A percentile compares a stretch with the other conserved stretches of the same genome.
phyloP scores from a whole-genome alignment of 1,140 invertebrate species.

The Leptinotarsa lineolata region DNA sequence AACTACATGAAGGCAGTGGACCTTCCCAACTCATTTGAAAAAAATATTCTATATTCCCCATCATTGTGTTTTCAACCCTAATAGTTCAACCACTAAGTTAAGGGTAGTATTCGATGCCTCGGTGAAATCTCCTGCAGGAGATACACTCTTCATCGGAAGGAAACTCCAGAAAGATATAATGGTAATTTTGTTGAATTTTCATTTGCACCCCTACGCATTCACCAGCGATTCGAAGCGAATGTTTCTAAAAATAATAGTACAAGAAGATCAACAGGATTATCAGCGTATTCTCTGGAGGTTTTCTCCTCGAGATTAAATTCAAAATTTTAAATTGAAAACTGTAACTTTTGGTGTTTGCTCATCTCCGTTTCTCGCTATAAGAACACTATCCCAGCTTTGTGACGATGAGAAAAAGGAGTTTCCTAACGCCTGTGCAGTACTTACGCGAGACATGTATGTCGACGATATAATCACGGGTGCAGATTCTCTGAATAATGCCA shows the following conservation, averaged over 20 bases:
- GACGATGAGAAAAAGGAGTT: no score
- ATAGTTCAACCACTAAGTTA: conserved; percentile 46
- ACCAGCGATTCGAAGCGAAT: conserved; percentile 7
- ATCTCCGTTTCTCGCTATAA: no score
- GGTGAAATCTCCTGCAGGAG: not conserved
- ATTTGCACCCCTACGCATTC: not conserved
- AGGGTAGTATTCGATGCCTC: conserved; percentile 45
- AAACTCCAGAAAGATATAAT: conserved; percentile 14
- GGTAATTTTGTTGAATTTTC: conserved; percentile 15
- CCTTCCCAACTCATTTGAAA: not conserved
- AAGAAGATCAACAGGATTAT: no score
- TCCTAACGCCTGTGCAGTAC: no score
- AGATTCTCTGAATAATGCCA: no score
- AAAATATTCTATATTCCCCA: conserved; percentile 45
- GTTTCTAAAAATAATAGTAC: no score
- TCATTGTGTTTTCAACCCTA: conserved; percentile 44
- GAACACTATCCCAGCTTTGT: no score
- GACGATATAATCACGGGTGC: no score
- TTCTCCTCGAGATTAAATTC: not conserved
- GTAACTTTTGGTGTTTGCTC: no score
- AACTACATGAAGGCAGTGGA: not conserved
- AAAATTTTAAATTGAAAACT: conserved; percentile 47
- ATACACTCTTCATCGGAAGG: not conserved
- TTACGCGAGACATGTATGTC: no score
- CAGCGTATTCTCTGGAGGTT: no score